These are phyloP conservation scores for Hyperoodon ampullatus DNA, from an alignment of 2,113 vertebrate species.

Conservation along the genomic window DNA sequence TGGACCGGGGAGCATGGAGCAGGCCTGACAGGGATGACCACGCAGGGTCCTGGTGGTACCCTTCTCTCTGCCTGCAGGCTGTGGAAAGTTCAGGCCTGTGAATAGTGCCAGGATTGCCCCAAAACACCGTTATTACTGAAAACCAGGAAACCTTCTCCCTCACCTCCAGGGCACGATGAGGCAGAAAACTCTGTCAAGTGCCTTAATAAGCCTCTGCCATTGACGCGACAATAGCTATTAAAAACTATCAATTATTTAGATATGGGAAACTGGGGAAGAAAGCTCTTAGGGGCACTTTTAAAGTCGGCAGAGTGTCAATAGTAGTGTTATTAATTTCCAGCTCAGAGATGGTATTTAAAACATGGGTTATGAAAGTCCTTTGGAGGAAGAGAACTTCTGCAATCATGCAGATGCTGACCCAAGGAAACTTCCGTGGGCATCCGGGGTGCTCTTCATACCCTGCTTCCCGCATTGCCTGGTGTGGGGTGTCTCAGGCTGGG, in stretches of 20 bases:
- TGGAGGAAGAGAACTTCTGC: background rate
- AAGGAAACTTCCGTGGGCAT: background rate
- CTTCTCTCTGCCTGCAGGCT: background rate
- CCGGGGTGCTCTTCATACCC: background rate
- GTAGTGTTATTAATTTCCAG: slow-evolving; percentile 68
- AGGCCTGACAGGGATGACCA: background rate
- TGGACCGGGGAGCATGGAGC: background rate
- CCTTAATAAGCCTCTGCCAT: slow-evolving; percentile 72
- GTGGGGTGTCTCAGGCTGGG: background rate
- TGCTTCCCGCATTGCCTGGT: background rate
- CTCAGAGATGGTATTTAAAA: slow-evolving; percentile 33
- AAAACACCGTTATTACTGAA: slow-evolving; percentile 28
- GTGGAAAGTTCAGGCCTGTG: background rate
- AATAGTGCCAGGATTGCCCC: background rate
- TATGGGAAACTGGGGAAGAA: background rate
- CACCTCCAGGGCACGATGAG: slow-evolving; percentile 51
- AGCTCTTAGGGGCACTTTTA: slow-evolving; percentile 42
- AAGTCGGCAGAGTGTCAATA: slow-evolving; percentile 20
- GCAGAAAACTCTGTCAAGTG: slow-evolving; percentile 46
- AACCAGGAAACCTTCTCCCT: slow-evolving; percentile 25
- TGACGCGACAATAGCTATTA: slow-evolving; percentile 49
- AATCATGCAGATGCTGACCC: slow-evolving; percentile 19
- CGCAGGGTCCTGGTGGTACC: background rate
- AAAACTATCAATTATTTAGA: slow-evolving; percentile 69
- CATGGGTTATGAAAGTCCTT: slow-evolving; percentile 17